Conservation (phyloP, 1,140 invertebrate genomes). For the Drosophila pallidifrons region DNA sequence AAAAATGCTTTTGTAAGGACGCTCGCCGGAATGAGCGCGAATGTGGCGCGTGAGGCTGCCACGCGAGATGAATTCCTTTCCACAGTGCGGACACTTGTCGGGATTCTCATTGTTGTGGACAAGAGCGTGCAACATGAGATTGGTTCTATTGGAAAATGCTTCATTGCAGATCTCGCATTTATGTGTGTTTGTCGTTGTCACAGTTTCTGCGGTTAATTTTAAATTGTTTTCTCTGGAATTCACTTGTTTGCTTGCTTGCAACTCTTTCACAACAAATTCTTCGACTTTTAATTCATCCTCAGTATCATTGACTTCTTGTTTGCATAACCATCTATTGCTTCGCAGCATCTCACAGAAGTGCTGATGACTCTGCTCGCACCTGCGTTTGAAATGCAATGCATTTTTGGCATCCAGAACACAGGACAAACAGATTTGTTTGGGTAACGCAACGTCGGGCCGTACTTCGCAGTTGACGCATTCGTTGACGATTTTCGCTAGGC, state of each 20-base stretch:
- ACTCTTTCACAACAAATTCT: not conserved
- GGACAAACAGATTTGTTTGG: conserved; percentile 1
- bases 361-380: conserved; percentile 12
- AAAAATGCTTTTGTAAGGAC: conserved; percentile 99
- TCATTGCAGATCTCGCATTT: not conserved
- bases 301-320: not conserved
- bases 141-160: conserved; percentile 88
- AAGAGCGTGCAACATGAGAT: conserved; percentile 97
- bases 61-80: conserved; percentile 99
- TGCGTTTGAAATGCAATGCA: conserved; percentile 6
- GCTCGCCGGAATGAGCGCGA: conserved; percentile 98
- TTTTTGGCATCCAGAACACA: not conserved
- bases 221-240: not conserved
- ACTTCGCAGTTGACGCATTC: conserved; percentile 80
- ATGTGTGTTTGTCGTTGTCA: not conserved
- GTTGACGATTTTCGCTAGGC: conserved; percentile 3
- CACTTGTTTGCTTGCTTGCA: not conserved
- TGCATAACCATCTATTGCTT: not conserved
- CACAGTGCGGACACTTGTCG: conserved; percentile 99
- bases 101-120: conserved; percentile 98
- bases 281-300: not conserved
- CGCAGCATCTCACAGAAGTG: conserved; percentile 9
- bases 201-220: not conserved
- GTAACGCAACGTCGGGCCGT: not conserved
- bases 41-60: conserved; percentile 99